phyloP scores from a whole-genome alignment of 2,113 vertebrate genomes.

The Tetrax tetrax region DNA sequence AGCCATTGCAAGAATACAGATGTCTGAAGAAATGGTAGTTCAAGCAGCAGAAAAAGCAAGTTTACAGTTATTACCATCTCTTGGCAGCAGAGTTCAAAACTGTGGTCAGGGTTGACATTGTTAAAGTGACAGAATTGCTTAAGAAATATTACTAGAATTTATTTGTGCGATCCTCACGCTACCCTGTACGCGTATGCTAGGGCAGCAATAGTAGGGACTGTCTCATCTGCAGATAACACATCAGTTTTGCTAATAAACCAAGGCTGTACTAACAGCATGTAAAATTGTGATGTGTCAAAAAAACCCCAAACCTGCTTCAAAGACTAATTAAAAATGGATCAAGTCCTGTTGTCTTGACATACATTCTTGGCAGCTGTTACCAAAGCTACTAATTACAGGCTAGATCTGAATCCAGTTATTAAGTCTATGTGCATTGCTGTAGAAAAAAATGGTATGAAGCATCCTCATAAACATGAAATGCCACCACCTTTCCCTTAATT shows the following conservation, averaged over 20 bases:
- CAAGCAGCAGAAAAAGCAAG: neutral
- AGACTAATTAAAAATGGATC: neutral
- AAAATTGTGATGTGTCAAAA: neutral
- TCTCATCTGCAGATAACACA: neutral
- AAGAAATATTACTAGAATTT: neutral
- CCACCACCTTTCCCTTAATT: conserved; percentile 14
- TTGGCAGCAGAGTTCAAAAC: neutral
- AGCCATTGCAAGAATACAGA: neutral
- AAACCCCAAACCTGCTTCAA: neutral
- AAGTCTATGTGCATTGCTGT: fast-evolving
- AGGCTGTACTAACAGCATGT: neutral
- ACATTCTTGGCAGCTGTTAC: neutral
- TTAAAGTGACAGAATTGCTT: neutral
- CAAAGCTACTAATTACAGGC: neutral
- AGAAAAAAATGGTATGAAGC: neutral
- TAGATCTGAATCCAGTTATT: neutral
- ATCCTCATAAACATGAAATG: neutral
- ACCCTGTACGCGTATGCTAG: neutral
- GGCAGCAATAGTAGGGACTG: neutral
- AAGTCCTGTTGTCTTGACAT: neutral
- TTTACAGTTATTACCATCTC: neutral
- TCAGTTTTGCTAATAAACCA: neutral
- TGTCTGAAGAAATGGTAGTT: neutral
- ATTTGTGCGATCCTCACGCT: neutral
- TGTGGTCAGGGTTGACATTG: neutral